Percentiles rank a stretch among this genome's conserved stretches.
Conservation (phyloP, 2,797 vertebrate genomes). For the Chaenodraco wilsoni region DNA sequence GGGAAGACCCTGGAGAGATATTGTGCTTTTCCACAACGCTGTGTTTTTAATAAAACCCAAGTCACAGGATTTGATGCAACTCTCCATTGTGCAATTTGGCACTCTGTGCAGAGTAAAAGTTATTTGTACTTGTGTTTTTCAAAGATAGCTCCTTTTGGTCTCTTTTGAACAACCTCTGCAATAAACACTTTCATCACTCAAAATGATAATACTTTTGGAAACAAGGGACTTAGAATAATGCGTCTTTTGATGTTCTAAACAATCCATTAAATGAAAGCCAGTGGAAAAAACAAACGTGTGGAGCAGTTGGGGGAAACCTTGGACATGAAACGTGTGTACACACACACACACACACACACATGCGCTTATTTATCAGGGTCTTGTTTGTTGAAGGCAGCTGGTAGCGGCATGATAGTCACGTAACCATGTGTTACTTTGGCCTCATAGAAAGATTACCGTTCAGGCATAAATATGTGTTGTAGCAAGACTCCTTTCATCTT, state of each 20-base stretch:
- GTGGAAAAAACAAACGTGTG: constrained; percentile 46
- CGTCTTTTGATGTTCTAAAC: constrained; percentile 77
- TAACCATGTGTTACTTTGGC: constrained; percentile 60
- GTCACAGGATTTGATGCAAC: constrained; percentile 30
- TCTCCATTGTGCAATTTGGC: constrained; percentile 29
- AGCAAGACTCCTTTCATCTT: constrained; percentile 64
- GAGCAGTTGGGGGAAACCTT: constrained; percentile 62
- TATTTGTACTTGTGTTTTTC: constrained; percentile 54
- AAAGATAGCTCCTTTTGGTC: constrained; percentile 61
- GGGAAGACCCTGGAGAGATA: neutral
- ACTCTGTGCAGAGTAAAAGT: constrained; percentile 13
- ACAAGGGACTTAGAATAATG: constrained; percentile 64
- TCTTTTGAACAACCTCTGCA: constrained; percentile 60
- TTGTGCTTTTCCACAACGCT: constrained; percentile 3
- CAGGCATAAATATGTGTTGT: constrained; percentile 42
- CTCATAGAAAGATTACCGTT: constrained; percentile 53
- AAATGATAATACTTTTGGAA: constrained; percentile 63
- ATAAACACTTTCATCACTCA: constrained; percentile 72
- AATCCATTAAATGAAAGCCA: constrained; percentile 72
- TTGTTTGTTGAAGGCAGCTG: constrained; percentile 64
- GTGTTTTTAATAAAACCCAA: constrained; percentile 21
- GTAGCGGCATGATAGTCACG: constrained; percentile 56
- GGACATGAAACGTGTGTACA: constrained; percentile 56
- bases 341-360: constrained; percentile 10
- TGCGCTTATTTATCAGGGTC: constrained; percentile 56